A percentile compares a stretch with the other conserved stretches of the same genome.
Evolutionary conservation across 2,888 invertebrate species (phyloP).

Genomic region (Luperina testacea): DNA sequence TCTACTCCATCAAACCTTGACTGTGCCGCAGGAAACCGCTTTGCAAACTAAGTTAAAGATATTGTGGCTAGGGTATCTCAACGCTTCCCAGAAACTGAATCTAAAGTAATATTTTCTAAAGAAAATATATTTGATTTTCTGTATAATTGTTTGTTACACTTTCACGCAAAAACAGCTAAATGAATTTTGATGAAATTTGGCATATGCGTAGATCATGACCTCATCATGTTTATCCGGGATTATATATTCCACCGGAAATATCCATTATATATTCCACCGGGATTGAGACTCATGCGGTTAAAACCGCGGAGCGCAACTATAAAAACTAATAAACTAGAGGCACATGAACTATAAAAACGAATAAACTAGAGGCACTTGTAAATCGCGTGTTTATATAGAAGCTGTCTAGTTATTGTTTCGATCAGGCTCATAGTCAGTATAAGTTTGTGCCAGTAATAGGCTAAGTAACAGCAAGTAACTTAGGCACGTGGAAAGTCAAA

Average conservation of each 20-base stretch:
- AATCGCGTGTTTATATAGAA: slow-evolving; percentile 19
- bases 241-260: no score
- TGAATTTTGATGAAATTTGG: not conserved
- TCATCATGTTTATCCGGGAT: not conserved
- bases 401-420: slow-evolving; percentile 28
- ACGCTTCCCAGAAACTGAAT: not conserved
- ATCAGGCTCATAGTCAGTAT: not conserved
- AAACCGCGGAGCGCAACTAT: not conserved
- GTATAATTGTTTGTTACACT: not conserved
- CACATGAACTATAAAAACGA: slow-evolving; percentile 22
- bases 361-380: slow-evolving; percentile 18
- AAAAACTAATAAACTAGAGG: slow-evolving; percentile 19
- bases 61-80: slow-evolving; percentile 18
- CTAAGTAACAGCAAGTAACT: slow-evolving; percentile 2
- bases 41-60: slow-evolving; percentile 21
- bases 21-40: slow-evolving; percentile 15
- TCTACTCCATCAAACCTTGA: slow-evolving; percentile 15
- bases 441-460: slow-evolving; percentile 19
- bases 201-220: not conserved
- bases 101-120: not conserved
- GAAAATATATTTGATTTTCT: not conserved
- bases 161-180: not conserved
- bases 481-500: slow-evolving; percentile 18
- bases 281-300: not conserved
- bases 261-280: no score